Conservation (phyloP, 2,888 invertebrate species). For the Ophion obscuratus region DNA sequence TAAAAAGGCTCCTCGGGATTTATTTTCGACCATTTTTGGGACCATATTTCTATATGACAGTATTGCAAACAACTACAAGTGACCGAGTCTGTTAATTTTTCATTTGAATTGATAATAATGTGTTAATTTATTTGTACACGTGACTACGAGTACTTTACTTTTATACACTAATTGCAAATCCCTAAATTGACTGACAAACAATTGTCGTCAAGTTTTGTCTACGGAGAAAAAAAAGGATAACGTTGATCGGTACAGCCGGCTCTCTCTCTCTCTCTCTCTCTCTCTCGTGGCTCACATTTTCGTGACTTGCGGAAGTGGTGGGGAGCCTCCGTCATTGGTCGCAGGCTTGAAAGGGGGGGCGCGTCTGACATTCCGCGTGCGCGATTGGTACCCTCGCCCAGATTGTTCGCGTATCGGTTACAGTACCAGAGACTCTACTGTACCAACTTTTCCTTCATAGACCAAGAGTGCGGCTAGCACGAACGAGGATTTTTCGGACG, state of each 20-base stretch:
- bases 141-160: too few relatives aligned
- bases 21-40: too few relatives aligned
- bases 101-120: background rate
- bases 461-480: background rate
- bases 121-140: background rate
- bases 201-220: background rate
- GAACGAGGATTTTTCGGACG: background rate
- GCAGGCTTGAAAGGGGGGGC: background rate
- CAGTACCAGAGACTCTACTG: background rate
- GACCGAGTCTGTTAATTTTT: background rate
- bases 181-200: background rate
- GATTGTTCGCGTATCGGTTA: background rate
- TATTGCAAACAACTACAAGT: too few relatives aligned
- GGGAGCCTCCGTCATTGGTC: background rate
- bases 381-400: background rate
- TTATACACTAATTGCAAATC: too few relatives aligned
- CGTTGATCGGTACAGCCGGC: background rate
- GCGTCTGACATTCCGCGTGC: background rate
- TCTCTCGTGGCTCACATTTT: background rate
- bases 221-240: background rate
- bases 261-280: background rate
- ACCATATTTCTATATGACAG: too few relatives aligned
- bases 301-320: background rate
- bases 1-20: too few relatives aligned
- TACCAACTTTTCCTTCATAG: background rate